phyloP scores from a whole-genome alignment of 1,140 invertebrate genomes.

The Daktulosphaira vitifoliae region DNA sequence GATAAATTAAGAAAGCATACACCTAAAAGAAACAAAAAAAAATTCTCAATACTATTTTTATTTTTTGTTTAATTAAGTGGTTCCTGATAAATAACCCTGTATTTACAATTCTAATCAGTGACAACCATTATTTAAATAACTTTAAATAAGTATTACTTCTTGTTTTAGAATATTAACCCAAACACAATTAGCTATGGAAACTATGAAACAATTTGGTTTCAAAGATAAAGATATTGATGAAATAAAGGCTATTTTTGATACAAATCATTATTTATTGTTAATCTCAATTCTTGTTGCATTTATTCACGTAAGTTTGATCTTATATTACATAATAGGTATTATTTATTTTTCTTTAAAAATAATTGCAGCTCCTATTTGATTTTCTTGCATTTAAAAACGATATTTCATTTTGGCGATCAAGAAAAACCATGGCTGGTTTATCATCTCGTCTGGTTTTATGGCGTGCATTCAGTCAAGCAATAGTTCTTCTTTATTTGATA shows the following conservation, averaged over 20 bases:
- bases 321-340: background rate
- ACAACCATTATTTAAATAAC: no score
- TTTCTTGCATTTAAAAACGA: constrained; percentile 98
- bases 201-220: constrained; percentile 69
- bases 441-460: constrained; percentile 82
- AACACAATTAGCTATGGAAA: constrained; percentile 67
- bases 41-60: no score
- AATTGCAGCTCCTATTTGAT: constrained; percentile 82
- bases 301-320: constrained; percentile 70
- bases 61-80: no score
- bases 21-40: no score
- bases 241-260: constrained; percentile 92
- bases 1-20: no score
- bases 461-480: constrained; percentile 82
- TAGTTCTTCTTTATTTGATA: constrained; percentile 89
- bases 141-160: no score
- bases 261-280: constrained; percentile 86
- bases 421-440: constrained; percentile 76
- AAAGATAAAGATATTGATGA: constrained; percentile 91
- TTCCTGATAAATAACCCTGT: no score
- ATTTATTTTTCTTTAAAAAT: background rate
- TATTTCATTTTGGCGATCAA: constrained; percentile 83
- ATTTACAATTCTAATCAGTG: no score
- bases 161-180: constrained; percentile 62
- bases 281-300: constrained; percentile 86